phyloP scores from a whole-genome alignment of 2,888 invertebrate species.

The Drosophila affinis region DNA sequence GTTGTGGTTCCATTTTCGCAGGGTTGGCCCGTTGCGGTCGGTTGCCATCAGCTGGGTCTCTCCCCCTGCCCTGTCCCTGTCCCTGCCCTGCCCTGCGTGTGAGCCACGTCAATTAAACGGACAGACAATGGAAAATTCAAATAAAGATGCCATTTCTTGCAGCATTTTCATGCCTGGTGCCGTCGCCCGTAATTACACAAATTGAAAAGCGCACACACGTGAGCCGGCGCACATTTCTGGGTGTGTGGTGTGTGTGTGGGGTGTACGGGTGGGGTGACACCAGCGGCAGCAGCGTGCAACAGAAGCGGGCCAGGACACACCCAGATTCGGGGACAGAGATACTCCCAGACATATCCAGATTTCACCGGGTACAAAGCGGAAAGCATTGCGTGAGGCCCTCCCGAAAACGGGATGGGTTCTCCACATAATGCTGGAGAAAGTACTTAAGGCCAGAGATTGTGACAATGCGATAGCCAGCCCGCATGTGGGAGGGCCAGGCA shows the following conservation, averaged over 20 bases:
- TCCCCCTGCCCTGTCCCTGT: slow-evolving; percentile 5
- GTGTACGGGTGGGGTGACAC: slow-evolving; percentile 41
- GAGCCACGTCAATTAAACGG: slow-evolving; percentile 65
- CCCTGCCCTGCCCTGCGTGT: slow-evolving; percentile 62
- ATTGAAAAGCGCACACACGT: slow-evolving; percentile 66
- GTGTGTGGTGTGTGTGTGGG: slow-evolving; percentile 10
- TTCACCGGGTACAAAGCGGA: slow-evolving; percentile 40
- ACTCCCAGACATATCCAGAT: slow-evolving; percentile 38
- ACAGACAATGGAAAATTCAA: slow-evolving; percentile 41
- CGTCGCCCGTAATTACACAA: slow-evolving; percentile 62
- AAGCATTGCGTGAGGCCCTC: slow-evolving; percentile 47
- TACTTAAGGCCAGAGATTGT: slow-evolving; percentile 33
- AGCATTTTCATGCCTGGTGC: slow-evolving; percentile 34
- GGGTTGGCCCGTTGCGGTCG: slow-evolving; percentile 75
- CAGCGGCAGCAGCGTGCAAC: slow-evolving; percentile 51
- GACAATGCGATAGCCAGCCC: slow-evolving; percentile 33
- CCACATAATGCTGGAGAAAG: slow-evolving; percentile 31
- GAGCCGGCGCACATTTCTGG: slow-evolving; percentile 32
- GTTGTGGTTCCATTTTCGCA: slow-evolving; percentile 52
- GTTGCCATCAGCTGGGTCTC: slow-evolving; percentile 64
- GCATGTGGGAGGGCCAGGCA: not conserved
- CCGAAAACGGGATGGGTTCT: slow-evolving; percentile 19
- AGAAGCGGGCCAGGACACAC: slow-evolving; percentile 42
- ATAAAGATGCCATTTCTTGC: slow-evolving; percentile 57
- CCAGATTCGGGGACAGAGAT: slow-evolving; percentile 35